These are phyloP conservation scores for Horisme vitalbata DNA, from an alignment of 2,888 invertebrate species.

Conservation along the genomic window DNA sequence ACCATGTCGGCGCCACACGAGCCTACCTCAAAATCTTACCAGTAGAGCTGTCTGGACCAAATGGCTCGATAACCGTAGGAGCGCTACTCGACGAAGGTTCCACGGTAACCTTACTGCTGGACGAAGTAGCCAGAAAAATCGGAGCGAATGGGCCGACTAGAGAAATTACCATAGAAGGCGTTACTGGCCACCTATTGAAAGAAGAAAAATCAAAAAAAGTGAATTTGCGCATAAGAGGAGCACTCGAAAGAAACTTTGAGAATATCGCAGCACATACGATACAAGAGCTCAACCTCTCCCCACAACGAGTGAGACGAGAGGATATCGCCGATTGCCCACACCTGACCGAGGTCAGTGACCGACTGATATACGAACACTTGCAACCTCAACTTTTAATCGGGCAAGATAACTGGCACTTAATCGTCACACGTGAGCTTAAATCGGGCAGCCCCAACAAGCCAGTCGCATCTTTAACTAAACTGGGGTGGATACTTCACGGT, in stretches of 20 bases:
- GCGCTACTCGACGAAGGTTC: conserved; percentile 25
- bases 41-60: too few relatives aligned
- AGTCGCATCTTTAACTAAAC: conserved; percentile 3
- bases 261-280: conserved; percentile 3
- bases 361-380: conserved; percentile 3
- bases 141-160: conserved; percentile 9
- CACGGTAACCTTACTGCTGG: conserved; percentile 15
- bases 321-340: neutral
- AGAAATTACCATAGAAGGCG: conserved; percentile 1
- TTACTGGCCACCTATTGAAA: conserved; percentile 1
- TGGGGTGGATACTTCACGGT: conserved; percentile 15
- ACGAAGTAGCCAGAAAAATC: conserved; percentile 1
- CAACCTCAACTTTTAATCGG: conserved; percentile 5
- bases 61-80: too few relatives aligned
- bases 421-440: neutral
- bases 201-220: neutral
- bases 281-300: neutral
- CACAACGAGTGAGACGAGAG: neutral
- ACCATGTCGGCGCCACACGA: too few relatives aligned
- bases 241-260: neutral
- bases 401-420: conserved; percentile 12
- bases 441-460: neutral
- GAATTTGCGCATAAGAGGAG: neutral
- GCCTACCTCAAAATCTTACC: too few relatives aligned
- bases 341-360: neutral